Evolutionary conservation across 2,113 vertebrate genomes (phyloP), one percentile per base, ranked within the genome.

Genomic region (Entomyzon cyanotis): DNA sequence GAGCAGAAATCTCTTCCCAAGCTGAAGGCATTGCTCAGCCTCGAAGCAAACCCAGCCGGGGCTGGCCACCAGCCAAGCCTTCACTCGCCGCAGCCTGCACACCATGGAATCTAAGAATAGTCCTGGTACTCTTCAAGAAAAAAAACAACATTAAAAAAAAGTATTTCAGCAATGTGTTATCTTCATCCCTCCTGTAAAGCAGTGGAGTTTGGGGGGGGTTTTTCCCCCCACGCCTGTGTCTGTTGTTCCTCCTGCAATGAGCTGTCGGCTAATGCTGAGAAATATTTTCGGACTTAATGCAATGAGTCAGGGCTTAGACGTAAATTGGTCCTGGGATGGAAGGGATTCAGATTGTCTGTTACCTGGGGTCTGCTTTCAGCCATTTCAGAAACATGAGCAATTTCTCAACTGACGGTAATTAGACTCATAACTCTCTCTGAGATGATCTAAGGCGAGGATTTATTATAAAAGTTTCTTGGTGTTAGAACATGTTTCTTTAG

Each of bases 401-500:
- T 85, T 93, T 79, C 87, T 88, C 83, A 92, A 62, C 64, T 44
- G 84, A 49, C 1, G n/a, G 80, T 96, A 93, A 93, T 96, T 95
- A 95, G 76, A 53, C 56, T 93, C 83, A 35, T 86, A 84, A 79
- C 23, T 94, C 84, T 76, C 92, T 50, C 87, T 27, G 89, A 94
- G 90, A 74, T 90, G 70, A 89, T 94, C 90, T 96, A 39, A 96
- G 67, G 46, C 12, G 0, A 83, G 87, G 95, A 94, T 95, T 96
- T 94, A 96, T 95, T 95, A 85, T 73, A 69, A 89, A 91, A 93
- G 88, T 94, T 94, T 75, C 83, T 88, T 1, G 0, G 65, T 75
- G 90, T 93, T 94, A 59, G 68, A 81, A 90, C 96, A 85, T 78
- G 88, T 93, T 96, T 78, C 90, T 90, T 86, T 75, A 88, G 55